phyloP scores from a whole-genome alignment of 1,140 invertebrate genomes.

The Latrodectus geometricus region DNA sequence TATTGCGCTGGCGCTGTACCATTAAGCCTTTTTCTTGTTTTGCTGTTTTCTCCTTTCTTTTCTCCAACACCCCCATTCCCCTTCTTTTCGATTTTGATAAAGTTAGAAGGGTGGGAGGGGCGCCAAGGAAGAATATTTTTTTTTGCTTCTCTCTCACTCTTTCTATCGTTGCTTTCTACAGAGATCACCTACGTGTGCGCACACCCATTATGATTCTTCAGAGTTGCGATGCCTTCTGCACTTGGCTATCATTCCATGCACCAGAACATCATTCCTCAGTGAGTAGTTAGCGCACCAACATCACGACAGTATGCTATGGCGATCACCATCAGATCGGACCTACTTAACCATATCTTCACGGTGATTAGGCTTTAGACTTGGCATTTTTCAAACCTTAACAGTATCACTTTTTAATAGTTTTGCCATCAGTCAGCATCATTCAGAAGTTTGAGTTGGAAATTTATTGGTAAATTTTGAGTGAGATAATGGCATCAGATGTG shows the following conservation, averaged over 20 bases:
- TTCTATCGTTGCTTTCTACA: not conserved
- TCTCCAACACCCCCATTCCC: not conserved
- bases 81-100: conserved; percentile 58
- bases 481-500: not conserved
- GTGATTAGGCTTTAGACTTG: not conserved
- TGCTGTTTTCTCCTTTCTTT: conserved; percentile 10
- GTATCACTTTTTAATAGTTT: too few relatives aligned
- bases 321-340: not conserved
- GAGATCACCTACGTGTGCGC: conserved; percentile 53
- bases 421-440: not conserved
- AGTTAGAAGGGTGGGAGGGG: conserved; percentile 34
- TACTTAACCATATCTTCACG: not conserved
- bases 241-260: conserved; percentile 49
- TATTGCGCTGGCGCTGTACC: conserved; percentile 53
- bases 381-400: too few relatives aligned
- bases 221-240: conserved; percentile 60
- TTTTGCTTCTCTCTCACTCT: conserved; percentile 6
- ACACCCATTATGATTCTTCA: conserved; percentile 55
- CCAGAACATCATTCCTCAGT: conserved; percentile 34
- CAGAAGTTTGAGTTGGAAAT: not conserved
- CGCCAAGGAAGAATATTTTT: conserved; percentile 23
- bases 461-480: not conserved
- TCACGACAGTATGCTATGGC: not conserved
- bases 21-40: conserved; percentile 45
- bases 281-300: conserved; percentile 48